These are phyloP conservation scores for Marcusenius ussheri DNA, from an alignment of 2,113 vertebrate species.

Conservation along the genomic window DNA sequence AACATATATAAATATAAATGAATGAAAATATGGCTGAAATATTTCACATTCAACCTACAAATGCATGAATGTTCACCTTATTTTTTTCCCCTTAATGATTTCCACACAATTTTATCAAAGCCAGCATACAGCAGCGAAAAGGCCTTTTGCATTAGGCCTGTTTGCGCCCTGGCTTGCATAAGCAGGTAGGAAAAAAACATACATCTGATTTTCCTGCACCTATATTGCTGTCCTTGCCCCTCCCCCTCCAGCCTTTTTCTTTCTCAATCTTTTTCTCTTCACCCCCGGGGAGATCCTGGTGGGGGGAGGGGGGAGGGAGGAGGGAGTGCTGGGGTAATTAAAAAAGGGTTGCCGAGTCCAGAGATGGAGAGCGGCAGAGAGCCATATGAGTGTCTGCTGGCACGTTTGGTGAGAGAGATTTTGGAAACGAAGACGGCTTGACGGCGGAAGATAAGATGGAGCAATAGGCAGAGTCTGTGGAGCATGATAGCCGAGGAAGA, in stretches of 20 bases:
- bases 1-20: not conserved
- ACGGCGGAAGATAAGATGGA: not conserved
- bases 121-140: not conserved
- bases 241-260: not conserved
- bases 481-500: not conserved
- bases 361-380: slow-evolving; percentile 31
- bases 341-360: slow-evolving; percentile 32
- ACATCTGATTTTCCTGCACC: not conserved
- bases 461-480: not conserved
- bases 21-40: not conserved
- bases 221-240: not conserved
- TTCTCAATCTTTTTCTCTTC: slow-evolving; percentile 2
- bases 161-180: not conserved
- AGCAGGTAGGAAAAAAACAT: not conserved
- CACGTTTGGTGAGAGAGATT: not conserved
- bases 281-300: slow-evolving; percentile 8
- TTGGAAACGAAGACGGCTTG: slow-evolving; percentile 9
- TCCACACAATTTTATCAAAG: not conserved
- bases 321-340: slow-evolving; percentile 38
- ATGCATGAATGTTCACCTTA: not conserved
- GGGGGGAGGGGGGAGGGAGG: slow-evolving; percentile 20
- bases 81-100: not conserved
- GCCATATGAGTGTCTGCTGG: not conserved
- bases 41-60: not conserved
- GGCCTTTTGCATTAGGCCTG: not conserved